Evolutionary conservation across 30 jellyfish, hydroid and myxozoan species (phyloP).

Genomic region (Aurelia aurita complex sp. Pacific): DNA sequence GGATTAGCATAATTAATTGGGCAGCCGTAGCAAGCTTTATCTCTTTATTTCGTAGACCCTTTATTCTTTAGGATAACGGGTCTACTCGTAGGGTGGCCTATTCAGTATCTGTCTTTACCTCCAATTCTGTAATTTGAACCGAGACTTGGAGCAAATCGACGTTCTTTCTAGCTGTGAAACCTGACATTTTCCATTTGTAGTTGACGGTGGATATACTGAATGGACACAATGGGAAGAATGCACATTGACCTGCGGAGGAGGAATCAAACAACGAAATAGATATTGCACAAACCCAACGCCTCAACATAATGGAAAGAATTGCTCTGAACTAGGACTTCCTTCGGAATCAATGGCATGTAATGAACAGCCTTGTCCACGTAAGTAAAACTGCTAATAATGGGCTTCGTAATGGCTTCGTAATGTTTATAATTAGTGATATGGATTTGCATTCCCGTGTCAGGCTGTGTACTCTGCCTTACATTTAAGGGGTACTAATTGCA

Average conservation of each 20-base stretch:
- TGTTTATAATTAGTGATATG: no score
- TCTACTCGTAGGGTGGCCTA: no score
- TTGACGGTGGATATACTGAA: constrained; percentile 79
- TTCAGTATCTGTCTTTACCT: no score
- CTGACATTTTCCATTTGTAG: constrained; percentile 28
- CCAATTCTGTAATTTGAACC: background rate
- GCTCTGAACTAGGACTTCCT: constrained; percentile 62
- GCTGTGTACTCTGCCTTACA: no score
- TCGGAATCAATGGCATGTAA: constrained; percentile 59
- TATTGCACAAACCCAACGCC: constrained; percentile 89
- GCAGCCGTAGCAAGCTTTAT: no score
- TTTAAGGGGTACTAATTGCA: no score
- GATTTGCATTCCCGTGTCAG: no score
- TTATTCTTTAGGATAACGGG: no score
- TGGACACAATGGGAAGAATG: constrained; percentile 95
- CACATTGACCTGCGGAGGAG: constrained; percentile 84
- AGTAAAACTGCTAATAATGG: background rate
- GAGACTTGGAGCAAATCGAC: background rate
- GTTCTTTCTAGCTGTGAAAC: background rate
- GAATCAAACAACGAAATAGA: constrained; percentile 69
- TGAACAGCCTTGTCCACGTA: constrained; percentile 78
- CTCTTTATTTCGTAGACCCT: no score
- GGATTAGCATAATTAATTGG: no score
- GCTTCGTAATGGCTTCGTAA: no score
- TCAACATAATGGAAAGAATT: constrained; percentile 78